Evolutionary conservation across 2,113 vertebrate species (phyloP).

Genomic region (Gnathonemus longibarbis): DNA sequence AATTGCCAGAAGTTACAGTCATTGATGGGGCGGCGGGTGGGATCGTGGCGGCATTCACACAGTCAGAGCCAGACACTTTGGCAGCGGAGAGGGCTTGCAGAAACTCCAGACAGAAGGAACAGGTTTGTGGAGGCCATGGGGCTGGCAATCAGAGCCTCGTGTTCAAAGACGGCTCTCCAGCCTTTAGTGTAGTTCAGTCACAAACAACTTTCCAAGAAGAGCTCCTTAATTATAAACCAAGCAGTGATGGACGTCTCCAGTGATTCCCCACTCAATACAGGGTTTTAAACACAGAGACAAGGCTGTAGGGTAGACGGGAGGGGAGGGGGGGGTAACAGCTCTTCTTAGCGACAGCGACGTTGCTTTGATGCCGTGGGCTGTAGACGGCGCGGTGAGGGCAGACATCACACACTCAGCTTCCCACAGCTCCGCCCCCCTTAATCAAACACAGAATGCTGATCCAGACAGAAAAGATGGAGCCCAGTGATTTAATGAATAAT

Average conservation of each 20-base stretch:
- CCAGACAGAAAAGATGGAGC: slow-evolving; percentile 7
- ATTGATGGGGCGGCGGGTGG: neutral
- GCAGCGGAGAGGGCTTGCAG: neutral
- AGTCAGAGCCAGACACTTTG: neutral
- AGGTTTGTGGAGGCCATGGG: neutral
- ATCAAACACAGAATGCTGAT: slow-evolving; percentile 24
- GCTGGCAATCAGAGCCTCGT: neutral
- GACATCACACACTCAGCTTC: neutral
- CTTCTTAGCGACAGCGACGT: neutral
- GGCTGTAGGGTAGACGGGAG: neutral
- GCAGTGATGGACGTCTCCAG: neutral
- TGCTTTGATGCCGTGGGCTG: neutral
- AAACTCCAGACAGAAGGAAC: neutral
- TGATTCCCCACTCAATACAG: neutral
- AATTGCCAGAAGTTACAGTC: neutral
- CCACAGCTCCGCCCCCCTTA: neutral
- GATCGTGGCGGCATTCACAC: neutral
- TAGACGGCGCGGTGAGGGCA: neutral
- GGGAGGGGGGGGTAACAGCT: neutral
- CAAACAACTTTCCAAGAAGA: neutral
- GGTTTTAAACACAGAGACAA: neutral
- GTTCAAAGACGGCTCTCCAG: neutral
- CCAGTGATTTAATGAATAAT: slow-evolving; percentile 27
- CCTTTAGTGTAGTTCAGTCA: neutral
- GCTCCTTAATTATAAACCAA: neutral